phyloP scores from a whole-genome alignment of 2,113 vertebrate genomes.

The Stercorarius parasiticus region DNA sequence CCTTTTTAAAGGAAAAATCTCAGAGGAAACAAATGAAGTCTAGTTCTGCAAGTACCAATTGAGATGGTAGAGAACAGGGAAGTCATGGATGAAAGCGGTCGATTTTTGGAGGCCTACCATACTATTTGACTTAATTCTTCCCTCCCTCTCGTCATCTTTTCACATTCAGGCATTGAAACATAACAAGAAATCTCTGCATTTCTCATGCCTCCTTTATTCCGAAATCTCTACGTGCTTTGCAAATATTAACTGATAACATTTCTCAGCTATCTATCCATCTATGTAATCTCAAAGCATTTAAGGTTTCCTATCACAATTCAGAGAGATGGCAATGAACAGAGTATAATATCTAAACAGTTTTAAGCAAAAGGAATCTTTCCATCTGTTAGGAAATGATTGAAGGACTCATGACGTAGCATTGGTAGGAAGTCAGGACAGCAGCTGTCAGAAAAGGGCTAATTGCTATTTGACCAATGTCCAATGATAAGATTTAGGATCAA shows the following conservation, averaged over 20 bases:
- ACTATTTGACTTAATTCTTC: background rate
- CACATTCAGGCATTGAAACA: background rate
- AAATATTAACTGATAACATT: slow-evolving; percentile 28
- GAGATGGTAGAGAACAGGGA: background rate
- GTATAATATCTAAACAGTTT: background rate
- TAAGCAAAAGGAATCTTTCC: background rate
- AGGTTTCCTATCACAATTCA: background rate
- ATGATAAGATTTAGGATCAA: background rate
- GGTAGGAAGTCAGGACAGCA: background rate
- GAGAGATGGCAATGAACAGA: background rate
- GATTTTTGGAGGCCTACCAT: background rate
- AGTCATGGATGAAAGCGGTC: background rate
- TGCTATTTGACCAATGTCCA: background rate
- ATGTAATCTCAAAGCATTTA: background rate
- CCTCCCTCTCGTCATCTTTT: background rate
- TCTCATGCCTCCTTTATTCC: slow-evolving; percentile 16
- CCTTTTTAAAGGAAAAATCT: background rate
- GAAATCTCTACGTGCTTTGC: background rate
- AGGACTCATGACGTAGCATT: background rate
- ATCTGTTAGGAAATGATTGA: background rate
- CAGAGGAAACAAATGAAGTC: slow-evolving; percentile 15
- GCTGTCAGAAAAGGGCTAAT: background rate
- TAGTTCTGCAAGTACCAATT: background rate
- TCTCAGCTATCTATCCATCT: background rate
- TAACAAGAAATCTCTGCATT: background rate